Conservation (phyloP, 2,113 vertebrate genomes). For the Bos taurus region DNA sequence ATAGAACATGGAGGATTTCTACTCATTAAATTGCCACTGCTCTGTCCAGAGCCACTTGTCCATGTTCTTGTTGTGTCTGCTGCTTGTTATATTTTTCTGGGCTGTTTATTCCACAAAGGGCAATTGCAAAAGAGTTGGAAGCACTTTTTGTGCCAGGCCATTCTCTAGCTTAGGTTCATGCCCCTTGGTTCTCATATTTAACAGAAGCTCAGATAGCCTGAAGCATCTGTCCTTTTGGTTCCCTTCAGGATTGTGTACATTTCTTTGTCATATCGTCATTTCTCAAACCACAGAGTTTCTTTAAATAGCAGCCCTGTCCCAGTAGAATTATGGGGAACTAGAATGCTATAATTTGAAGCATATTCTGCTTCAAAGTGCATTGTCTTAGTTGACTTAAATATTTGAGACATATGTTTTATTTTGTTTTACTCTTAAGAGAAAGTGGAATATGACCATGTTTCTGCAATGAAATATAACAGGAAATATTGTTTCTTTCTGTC, state of each 20-base stretch:
- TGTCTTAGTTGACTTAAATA: constrained; percentile 52
- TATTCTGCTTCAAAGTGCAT: constrained; percentile 37
- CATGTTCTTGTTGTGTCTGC: constrained; percentile 70
- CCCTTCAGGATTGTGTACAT: constrained; percentile 81
- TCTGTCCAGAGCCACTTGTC: constrained; percentile 41
- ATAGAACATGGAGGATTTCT: constrained; percentile 37
- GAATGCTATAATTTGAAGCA: constrained; percentile 55
- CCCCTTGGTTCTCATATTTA: constrained; percentile 84
- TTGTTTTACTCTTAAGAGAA: not conserved
- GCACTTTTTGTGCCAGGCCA: constrained; percentile 79
- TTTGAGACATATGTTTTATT: not conserved
- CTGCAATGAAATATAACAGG: not conserved
- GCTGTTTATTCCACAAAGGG: constrained; percentile 78
- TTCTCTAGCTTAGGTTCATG: constrained; percentile 81
- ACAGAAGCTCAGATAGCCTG: constrained; percentile 84
- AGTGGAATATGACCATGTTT: not conserved
- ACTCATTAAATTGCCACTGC: constrained; percentile 65
- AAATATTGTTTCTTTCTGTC: not conserved
- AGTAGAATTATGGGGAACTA: constrained; percentile 55
- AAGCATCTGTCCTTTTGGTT: constrained; percentile 81
- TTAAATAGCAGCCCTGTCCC: constrained; percentile 74
- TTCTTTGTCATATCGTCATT: constrained; percentile 72
- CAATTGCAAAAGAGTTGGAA: constrained; percentile 78
- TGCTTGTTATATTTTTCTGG: constrained; percentile 76
- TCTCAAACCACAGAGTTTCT: constrained; percentile 74